Percentiles rank a stretch among this genome's conserved stretches.
phyloP scores from a whole-genome alignment of 2,888 invertebrate genomes.

The Melinopterus prodromus region DNA sequence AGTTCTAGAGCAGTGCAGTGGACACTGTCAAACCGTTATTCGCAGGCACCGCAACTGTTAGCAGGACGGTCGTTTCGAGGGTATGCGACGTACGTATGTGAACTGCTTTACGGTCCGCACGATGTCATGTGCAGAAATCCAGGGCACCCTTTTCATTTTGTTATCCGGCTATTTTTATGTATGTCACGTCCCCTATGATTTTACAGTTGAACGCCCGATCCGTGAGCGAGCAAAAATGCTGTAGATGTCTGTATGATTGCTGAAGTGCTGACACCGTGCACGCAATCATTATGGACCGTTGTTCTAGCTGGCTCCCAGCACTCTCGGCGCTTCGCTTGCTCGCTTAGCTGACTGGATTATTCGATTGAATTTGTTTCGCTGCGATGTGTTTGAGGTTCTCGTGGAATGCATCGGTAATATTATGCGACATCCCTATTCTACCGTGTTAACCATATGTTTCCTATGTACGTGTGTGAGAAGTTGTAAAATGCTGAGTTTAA shows the following conservation, averaged over 20 bases:
- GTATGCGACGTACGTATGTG: conserved; percentile 33
- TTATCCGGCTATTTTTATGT: conserved; percentile 44
- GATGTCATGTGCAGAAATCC: conserved; percentile 41
- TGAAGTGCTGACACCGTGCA: conserved; percentile 40
- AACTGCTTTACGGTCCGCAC: conserved; percentile 11
- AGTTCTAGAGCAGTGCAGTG: neutral
- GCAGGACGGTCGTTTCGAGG: conserved; percentile 17
- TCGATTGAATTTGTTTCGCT: conserved; percentile 5
- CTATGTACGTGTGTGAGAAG: no score
- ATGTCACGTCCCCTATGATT: conserved; percentile 49
- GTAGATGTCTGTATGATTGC: conserved; percentile 38
- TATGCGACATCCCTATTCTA: neutral
- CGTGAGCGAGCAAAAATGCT: conserved; percentile 42
- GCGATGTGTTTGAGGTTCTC: neutral
- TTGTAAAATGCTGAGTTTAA: no score
- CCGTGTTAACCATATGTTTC: neutral
- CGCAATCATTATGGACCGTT: conserved; percentile 23
- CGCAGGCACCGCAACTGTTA: conserved; percentile 10
- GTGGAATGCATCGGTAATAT: neutral
- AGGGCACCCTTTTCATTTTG: conserved; percentile 33
- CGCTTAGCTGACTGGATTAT: conserved; percentile 37
- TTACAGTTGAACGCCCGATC: conserved; percentile 46
- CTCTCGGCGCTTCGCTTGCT: conserved; percentile 9
- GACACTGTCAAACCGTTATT: neutral
- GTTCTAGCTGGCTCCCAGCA: conserved; percentile 35